These are phyloP conservation scores for Rhinogobius similis DNA, from an alignment of 2,113 vertebrate genomes.

Conservation along the genomic window DNA sequence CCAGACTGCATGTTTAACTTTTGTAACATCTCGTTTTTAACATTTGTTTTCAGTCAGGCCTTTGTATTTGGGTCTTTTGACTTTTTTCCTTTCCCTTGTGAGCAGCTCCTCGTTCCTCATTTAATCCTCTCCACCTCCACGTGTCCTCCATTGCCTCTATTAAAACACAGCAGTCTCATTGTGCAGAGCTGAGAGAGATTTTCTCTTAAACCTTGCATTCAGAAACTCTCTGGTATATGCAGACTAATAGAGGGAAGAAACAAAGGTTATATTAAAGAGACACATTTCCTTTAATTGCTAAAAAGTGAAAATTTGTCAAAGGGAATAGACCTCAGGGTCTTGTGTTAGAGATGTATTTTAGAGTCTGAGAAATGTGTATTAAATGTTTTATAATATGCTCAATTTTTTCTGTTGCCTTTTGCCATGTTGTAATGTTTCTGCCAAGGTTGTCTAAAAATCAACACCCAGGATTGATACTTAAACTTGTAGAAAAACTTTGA, in stretches of 20 bases:
- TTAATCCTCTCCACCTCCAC: neutral
- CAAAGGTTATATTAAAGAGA: neutral
- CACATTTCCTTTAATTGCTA: neutral
- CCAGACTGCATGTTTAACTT: neutral
- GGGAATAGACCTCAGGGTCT: neutral
- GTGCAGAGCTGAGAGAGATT: neutral
- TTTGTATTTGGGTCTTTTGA: neutral
- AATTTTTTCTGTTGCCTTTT: neutral
- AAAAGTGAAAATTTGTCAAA: neutral
- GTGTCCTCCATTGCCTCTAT: neutral
- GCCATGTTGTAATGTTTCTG: no score
- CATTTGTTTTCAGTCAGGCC: neutral
- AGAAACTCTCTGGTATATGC: neutral
- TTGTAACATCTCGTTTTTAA: neutral
- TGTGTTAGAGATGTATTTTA: neutral
- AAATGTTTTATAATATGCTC: neutral
- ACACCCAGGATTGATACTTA: no score
- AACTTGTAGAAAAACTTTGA: no score
- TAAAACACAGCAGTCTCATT: neutral
- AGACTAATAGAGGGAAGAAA: neutral
- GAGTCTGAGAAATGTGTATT: no score
- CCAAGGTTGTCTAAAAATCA: no score
- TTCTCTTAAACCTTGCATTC: neutral
- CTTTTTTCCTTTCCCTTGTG: neutral
- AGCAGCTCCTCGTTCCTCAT: neutral